Base-by-base conservation (phyloP, 2,888 invertebrate genomes). In the Mechanitis messenoides region DNA sequence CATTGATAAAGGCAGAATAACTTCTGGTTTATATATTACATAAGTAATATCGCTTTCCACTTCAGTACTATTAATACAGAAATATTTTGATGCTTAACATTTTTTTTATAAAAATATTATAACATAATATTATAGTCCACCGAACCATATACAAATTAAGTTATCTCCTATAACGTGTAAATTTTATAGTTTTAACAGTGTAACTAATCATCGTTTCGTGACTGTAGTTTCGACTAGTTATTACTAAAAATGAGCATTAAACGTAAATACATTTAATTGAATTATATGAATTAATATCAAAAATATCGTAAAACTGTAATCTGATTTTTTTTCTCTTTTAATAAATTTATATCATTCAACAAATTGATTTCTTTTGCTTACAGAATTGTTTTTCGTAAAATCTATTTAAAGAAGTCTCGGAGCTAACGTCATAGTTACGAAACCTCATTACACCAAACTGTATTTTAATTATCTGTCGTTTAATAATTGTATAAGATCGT, bases 141-240 rank as follows among this genome's bases (percentile, higher is more conserved):
- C 50, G 35, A 58, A 31, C 4, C 55, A 20, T 35, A 54, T 56
- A 56, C 61, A 57, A 63, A 63, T 63, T 65, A 59, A 57, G 60
- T 61, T 64, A 63, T 57, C 55, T 60, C 58, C 33, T 66, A 59
- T 47, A n/a, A 54, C 58, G 56, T 11, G 61, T 58, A 62, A 63
- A 62, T 38, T 60, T 60, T 60, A 62, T 54, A 35, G 47, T 11
- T 46, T 50, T 33, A 60, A 63, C 62, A 68, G 45, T 63, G 64
- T 64, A 60, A 61, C 65, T 67, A 68, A 68, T 67, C 56, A 65
- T 64, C 57, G 33, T 68, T 67, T 67, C 68, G 68, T 68, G 68
- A 65, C 63, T 45, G 55, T 56, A 35, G 59, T 62, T 54, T 33
- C 20, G 42, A 59, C 33, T 20, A 53, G 38, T 57, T 59, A 53